These are phyloP conservation scores for Machimus atricapillus DNA, from an alignment of 2,888 invertebrate genomes.

Conservation along the genomic window DNA sequence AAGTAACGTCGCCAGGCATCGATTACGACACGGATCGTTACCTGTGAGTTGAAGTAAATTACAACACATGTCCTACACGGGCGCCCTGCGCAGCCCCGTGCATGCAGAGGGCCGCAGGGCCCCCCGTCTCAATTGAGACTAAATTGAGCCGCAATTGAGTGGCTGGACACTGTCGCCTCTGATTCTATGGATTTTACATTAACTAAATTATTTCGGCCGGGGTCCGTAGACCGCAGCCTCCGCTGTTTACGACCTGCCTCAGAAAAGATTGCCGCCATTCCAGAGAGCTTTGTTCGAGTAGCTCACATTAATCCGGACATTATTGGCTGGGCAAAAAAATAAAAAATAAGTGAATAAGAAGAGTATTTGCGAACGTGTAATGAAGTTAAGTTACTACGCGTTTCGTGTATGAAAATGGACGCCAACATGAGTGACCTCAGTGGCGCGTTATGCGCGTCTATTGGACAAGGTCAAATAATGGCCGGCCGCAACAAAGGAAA, in stretches of 20 bases:
- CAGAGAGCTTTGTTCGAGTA: background rate
- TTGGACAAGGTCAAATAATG: background rate
- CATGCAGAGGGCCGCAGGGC: background rate
- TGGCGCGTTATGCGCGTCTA: background rate
- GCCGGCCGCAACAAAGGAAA: background rate
- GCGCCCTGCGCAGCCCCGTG: background rate
- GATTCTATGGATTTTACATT: slow-evolving; percentile 1
- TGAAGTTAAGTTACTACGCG: background rate
- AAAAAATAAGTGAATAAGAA: background rate
- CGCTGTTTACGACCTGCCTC: background rate
- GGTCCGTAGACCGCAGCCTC: background rate
- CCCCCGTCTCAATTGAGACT: too few relatives aligned
- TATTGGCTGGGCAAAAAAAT: background rate
- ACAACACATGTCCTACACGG: background rate
- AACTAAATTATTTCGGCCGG: background rate
- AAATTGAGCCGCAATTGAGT: background rate
- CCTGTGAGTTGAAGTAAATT: background rate
- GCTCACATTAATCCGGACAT: background rate
- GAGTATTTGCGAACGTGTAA: background rate
- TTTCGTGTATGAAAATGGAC: background rate
- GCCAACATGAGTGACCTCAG: background rate
- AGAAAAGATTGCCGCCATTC: background rate
- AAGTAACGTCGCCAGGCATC: background rate
- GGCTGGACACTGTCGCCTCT: background rate
- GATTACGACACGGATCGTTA: background rate